Evolutionary conservation across 2,113 vertebrate genomes (phyloP).

Genomic region (Urocynchramus pylzowi): DNA sequence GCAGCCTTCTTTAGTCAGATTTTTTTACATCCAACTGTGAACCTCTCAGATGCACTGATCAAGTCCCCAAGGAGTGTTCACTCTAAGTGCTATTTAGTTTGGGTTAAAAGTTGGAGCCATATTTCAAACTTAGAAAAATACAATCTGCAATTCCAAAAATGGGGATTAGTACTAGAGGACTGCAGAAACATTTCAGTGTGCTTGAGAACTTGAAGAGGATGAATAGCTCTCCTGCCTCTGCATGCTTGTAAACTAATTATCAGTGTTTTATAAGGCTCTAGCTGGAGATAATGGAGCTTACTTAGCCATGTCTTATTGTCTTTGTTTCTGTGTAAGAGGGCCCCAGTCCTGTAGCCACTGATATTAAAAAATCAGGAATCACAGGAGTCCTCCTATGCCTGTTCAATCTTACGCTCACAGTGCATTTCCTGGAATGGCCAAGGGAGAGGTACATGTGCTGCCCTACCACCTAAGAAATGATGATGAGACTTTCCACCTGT

Average conservation of each 20-base stretch:
- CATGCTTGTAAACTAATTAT: neutral
- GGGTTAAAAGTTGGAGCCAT: neutral
- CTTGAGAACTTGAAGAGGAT: neutral
- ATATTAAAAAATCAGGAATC: slow-evolving; percentile 31
- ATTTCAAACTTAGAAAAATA: neutral
- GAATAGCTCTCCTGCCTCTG: neutral
- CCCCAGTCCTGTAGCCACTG: neutral
- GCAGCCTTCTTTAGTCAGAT: neutral
- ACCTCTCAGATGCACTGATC: neutral
- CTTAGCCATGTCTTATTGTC: neutral
- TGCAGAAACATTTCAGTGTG: neutral
- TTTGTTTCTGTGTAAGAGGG: neutral
- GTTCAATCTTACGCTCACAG: neutral
- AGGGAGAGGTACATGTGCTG: neutral
- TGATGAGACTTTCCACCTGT: neutral
- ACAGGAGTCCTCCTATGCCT: neutral
- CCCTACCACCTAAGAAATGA: neutral
- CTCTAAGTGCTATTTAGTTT: neutral
- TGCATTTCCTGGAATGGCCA: neutral
- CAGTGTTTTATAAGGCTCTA: neutral
- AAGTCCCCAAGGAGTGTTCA: neutral
- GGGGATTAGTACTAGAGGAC: neutral
- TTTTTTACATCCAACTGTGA: neutral
- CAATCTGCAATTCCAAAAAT: neutral
- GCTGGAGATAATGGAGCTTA: neutral